Evolutionary conservation across 2,113 vertebrate genomes (phyloP).

Genomic region (Brachypodius melanocephalos): DNA sequence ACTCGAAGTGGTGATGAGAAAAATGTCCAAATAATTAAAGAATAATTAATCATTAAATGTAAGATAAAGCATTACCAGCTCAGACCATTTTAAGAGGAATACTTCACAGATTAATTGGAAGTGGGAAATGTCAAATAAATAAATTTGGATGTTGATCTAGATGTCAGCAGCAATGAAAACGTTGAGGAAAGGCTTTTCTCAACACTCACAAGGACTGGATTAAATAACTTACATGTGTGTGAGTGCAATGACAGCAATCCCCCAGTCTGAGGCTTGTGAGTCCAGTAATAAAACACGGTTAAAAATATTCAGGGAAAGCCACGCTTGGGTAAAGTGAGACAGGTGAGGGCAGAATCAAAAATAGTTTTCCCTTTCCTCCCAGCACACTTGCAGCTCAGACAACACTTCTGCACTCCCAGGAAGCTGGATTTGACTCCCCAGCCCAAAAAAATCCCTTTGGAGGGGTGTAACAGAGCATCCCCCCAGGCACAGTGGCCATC

Average conservation of each 20-base stretch:
- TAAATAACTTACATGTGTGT: neutral
- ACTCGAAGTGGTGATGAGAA: neutral
- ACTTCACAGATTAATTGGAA: neutral
- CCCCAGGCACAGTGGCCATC: neutral
- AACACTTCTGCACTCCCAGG: neutral
- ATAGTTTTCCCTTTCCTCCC: neutral
- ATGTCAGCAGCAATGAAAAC: neutral
- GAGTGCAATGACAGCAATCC: neutral
- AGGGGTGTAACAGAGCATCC: neutral
- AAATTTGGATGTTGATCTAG: neutral
- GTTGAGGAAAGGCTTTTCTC: neutral
- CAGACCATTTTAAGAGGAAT: neutral
- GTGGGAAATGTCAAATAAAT: neutral
- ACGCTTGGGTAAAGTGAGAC: neutral
- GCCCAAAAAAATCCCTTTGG: neutral
- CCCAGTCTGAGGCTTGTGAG: neutral
- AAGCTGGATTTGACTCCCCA: neutral
- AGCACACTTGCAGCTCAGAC: neutral
- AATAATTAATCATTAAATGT: neutral
- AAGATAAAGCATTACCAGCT: neutral
- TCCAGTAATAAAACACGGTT: neutral
- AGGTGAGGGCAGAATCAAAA: neutral
- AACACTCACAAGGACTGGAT: neutral
- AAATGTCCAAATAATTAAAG: neutral
- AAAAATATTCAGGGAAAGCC: slow-evolving; percentile 7